A percentile compares a stretch with the other conserved stretches of the same genome.
Conservation (phyloP, 2,113 vertebrate species). For the Clarias magur region DNA sequence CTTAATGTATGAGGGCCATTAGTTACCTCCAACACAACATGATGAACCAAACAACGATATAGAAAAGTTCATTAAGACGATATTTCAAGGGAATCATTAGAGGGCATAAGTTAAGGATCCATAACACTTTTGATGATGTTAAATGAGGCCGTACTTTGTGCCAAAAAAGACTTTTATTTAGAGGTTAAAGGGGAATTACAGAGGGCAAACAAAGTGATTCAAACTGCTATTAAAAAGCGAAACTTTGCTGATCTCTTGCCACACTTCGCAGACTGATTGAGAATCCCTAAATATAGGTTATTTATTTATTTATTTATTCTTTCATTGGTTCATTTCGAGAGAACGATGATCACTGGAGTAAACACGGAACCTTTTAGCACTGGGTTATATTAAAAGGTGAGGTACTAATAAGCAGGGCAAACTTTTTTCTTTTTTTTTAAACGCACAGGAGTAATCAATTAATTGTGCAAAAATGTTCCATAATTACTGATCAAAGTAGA, state of each 20-base stretch:
- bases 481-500: constrained; percentile 72
- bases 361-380: neutral
- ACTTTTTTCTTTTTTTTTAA: neutral
- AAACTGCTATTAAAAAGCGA: constrained; percentile 39
- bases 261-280: neutral
- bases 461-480: constrained; percentile 69
- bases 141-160: constrained; percentile 85
- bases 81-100: constrained; percentile 86
- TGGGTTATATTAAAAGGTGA: constrained; percentile 34
- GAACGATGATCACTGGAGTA: neutral
- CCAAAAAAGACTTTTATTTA: constrained; percentile 33
- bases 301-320: neutral
- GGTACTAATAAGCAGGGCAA: constrained; percentile 52
- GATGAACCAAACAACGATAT: constrained; percentile 86
- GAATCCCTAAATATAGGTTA: neutral
- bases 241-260: constrained; percentile 9
- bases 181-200: constrained; percentile 28
- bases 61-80: constrained; percentile 88
- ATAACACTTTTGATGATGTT: constrained; percentile 51
- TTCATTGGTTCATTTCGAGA: neutral
- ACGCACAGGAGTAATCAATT: constrained; percentile 70
- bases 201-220: constrained; percentile 31
- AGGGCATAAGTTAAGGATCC: constrained; percentile 79
- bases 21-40: constrained; percentile 82
- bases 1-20: constrained; percentile 93